Base-by-base conservation (phyloP, 1,140 invertebrate species). In the Drosophila athabasca region DNA sequence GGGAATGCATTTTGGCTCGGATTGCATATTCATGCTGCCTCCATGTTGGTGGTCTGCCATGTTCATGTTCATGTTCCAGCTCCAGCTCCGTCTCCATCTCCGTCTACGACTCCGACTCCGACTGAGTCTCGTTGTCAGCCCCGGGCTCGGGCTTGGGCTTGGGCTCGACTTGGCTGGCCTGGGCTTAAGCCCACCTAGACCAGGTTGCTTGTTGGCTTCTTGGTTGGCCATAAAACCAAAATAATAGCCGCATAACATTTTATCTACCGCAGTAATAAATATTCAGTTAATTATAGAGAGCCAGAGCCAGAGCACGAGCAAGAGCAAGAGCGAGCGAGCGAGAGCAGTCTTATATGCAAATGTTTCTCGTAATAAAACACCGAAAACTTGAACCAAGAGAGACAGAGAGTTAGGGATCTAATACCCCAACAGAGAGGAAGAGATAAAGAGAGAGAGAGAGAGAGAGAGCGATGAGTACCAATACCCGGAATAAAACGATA, bases 261-360 rank as follows among this genome's bases (percentile, higher is more conserved):
- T 88, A 88, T 88, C 83, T 88, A 88, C 83, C 83, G 83, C 83
- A 88, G 83, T 88, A 88, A 88, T 88, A 88, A 88, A 88, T 88
- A 88, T 83, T 70, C 72, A 88, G 79, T 88, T 88, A 88, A 88
- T 88, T 88, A 88, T 88, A 88, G 83, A 81, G 35, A 61, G 49
- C 54, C 54, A 66, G 35, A 70, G 51, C 31, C 15, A n/a, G 39
- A 26, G 29, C 22, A n/a, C n/a, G 35, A 61, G 49, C 54, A 50
- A 66, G 35, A 70, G 51, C 31, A 22, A n/a, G 39, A 26, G 29
- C 22, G 11, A 13, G 35, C 35, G 5, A 8, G 61, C 35, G 41
- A 26, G 54, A 6, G 22, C 31, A 11, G 29, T 62, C 46, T 41
- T 59, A 24, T 73, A 79, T 79, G 76, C 68, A 79, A 79, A 79